Evolutionary conservation across 1,140 invertebrate species (phyloP), one percentile per base, ranked within the genome.

Genomic region (Drosophila carrolli): DNA sequence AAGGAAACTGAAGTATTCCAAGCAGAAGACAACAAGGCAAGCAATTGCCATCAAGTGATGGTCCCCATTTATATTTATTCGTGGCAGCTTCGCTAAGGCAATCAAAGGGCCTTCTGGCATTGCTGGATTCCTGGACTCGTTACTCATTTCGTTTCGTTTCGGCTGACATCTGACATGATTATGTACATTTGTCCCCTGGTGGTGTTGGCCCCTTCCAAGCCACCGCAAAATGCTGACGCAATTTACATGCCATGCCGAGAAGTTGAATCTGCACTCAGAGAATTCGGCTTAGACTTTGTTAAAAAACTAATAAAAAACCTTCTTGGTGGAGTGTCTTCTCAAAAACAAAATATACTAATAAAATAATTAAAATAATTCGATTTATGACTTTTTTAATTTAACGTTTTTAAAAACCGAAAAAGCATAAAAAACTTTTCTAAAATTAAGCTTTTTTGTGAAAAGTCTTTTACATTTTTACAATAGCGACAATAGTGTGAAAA

Each of bases 121-220:
- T 75, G 40, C 53, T 51, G 59, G 32, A 63, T 47, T 43, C 35
- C 44, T 59, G 16, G 14, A 47, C 46, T 51, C 43, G 55, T 46
- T 65, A 55, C 54, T 66, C 48, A 76, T 77, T 77, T 76, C 73
- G 73, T 66, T 75, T 75, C 81, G 77, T 77, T 84, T 73, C 54
- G 60, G 59, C 83, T 86, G 83, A 86, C 82, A 88, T 83, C 86
- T 86, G 83, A 86, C 82, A 88, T 86, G 82, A 86, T 86, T 86
- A 86, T 83, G 79, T 86, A 83, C 79, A 88, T 86, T 86, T 89
- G 82, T 86, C 86, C 77, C 56, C 63, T 60, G 68, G 68, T 66
- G 74, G 60, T 75, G 71, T 48, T 50, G 50, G 47, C 65, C n/a
- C 38, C 59, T 9, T 32, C 59, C 37, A 67, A 19, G 23, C 19